phyloP scores from a whole-genome alignment of 2,113 vertebrate species.

The Larimichthys crocea region DNA sequence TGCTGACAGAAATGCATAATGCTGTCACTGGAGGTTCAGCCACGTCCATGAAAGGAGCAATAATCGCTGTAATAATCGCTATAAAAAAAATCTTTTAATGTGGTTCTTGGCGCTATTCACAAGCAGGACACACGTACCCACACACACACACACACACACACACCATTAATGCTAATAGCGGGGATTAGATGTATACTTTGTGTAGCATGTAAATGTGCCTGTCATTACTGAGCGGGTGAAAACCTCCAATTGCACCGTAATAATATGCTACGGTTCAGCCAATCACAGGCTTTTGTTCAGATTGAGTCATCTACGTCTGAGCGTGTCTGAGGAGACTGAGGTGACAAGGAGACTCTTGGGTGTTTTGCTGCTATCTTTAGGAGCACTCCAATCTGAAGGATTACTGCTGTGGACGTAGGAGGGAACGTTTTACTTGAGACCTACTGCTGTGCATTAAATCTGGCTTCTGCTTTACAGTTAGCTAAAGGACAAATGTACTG shows the following conservation, averaged over 20 bases:
- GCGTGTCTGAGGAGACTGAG: slow-evolving; percentile 64
- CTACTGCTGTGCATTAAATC: slow-evolving; percentile 67
- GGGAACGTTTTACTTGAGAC: slow-evolving; percentile 62
- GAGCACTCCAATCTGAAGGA: slow-evolving; percentile 71
- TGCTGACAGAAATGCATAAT: slow-evolving; percentile 48
- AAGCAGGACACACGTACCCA: slow-evolving; percentile 32
- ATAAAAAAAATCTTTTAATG: slow-evolving; percentile 61
- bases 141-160: not conserved
- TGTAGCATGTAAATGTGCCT: slow-evolving; percentile 77
- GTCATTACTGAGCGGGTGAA: slow-evolving; percentile 70
- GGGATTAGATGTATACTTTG: slow-evolving; percentile 79
- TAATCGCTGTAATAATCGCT: slow-evolving; percentile 74
- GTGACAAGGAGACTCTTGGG: slow-evolving; percentile 72
- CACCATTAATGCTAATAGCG: slow-evolving; percentile 72
- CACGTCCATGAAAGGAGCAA: slow-evolving; percentile 68
- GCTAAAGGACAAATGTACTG: slow-evolving; percentile 37
- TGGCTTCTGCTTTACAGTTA: slow-evolving; percentile 43
- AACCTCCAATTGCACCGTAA: slow-evolving; percentile 74
- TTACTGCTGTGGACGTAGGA: slow-evolving; percentile 64
- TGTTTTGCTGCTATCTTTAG: slow-evolving; percentile 73
- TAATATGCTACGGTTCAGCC: slow-evolving; percentile 75
- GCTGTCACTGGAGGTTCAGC: slow-evolving; percentile 45
- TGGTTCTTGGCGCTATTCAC: slow-evolving; percentile 57
- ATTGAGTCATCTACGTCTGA: slow-evolving; percentile 77
- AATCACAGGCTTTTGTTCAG: slow-evolving; percentile 77